Evolutionary conservation across 2,888 invertebrate genomes (phyloP).

Genomic region (Tachina lurida): DNA sequence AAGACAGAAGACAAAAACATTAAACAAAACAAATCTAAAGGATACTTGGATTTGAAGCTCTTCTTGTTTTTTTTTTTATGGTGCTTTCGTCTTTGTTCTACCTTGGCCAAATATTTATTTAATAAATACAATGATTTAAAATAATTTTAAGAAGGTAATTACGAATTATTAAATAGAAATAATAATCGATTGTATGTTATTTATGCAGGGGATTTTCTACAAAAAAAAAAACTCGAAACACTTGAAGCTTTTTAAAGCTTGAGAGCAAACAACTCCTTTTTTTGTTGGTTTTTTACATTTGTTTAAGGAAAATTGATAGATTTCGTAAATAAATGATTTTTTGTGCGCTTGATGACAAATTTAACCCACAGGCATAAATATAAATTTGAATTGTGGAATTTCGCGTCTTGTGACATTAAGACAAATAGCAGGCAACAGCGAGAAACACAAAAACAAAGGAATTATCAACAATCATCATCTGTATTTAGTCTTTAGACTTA

Average conservation of each 20-base stretch:
- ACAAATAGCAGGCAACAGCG: constrained; percentile 72
- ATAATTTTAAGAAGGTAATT: constrained; percentile 67
- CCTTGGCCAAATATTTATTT: constrained; percentile 73
- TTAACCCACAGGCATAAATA: constrained; percentile 63
- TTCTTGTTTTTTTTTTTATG: constrained; percentile 23
- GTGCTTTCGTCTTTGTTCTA: constrained; percentile 53
- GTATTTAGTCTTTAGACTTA: constrained; percentile 12
- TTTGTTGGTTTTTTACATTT: constrained; percentile 69
- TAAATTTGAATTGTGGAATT: constrained; percentile 56
- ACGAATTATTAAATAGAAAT: constrained; percentile 74
- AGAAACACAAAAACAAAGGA: constrained; percentile 72
- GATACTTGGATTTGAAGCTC: constrained; percentile 57
- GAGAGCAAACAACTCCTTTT: constrained; percentile 56
- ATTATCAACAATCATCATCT: constrained; percentile 73
- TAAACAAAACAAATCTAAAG: constrained; percentile 43
- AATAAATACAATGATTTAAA: constrained; percentile 64
- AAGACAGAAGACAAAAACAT: constrained; percentile 55
- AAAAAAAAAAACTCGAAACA: constrained; percentile 8
- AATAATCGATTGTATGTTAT: constrained; percentile 74
- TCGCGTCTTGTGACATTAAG: constrained; percentile 73
- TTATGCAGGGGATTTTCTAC: constrained; percentile 28
- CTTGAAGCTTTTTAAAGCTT: constrained; percentile 42
- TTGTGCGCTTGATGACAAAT: constrained; percentile 77
- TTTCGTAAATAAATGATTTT: constrained; percentile 28
- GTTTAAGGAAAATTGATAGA: constrained; percentile 68